Evolutionary conservation across 2,888 invertebrate genomes (phyloP).

Genomic region (Brenthis hecate): DNA sequence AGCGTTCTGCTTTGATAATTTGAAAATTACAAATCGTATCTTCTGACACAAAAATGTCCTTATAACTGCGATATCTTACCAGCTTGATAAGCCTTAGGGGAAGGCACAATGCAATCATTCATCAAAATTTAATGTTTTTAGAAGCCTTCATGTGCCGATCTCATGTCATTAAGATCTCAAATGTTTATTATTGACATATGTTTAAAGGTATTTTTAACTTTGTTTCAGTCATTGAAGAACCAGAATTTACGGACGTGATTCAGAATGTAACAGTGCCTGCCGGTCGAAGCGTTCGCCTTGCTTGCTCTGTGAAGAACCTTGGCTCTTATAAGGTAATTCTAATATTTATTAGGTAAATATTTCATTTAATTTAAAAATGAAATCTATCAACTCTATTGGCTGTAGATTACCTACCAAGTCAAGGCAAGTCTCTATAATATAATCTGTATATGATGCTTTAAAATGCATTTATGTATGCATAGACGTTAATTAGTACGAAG

Average conservation of each 20-base stretch:
- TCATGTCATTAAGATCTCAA: slow-evolving; percentile 12
- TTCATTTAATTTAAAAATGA: neutral
- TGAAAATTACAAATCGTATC: slow-evolving; percentile 81
- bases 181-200: slow-evolving; percentile 6
- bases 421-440: too few species aligned
- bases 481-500: too few species aligned
- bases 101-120: slow-evolving; percentile 31
- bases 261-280: slow-evolving; percentile 95
- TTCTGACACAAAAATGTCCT: slow-evolving; percentile 76
- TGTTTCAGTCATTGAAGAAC: slow-evolving; percentile 90
- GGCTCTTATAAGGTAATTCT: slow-evolving; percentile 92
- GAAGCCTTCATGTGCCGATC: slow-evolving; percentile 13
- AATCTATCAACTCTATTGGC: neutral
- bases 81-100: slow-evolving; percentile 50
- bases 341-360: neutral
- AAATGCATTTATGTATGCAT: too few species aligned
- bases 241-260: slow-evolving; percentile 94
- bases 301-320: slow-evolving; percentile 95
- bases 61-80: slow-evolving; percentile 68
- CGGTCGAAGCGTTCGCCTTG: slow-evolving; percentile 93
- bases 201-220: slow-evolving; percentile 49
- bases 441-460: too few species aligned
- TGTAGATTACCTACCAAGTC: too few species aligned
- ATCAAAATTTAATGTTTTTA: slow-evolving; percentile 30
- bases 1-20: slow-evolving; percentile 82